These are phyloP conservation scores for Pantherophis guttatus DNA, from an alignment of 2,113 vertebrate genomes.

Conservation along the genomic window DNA sequence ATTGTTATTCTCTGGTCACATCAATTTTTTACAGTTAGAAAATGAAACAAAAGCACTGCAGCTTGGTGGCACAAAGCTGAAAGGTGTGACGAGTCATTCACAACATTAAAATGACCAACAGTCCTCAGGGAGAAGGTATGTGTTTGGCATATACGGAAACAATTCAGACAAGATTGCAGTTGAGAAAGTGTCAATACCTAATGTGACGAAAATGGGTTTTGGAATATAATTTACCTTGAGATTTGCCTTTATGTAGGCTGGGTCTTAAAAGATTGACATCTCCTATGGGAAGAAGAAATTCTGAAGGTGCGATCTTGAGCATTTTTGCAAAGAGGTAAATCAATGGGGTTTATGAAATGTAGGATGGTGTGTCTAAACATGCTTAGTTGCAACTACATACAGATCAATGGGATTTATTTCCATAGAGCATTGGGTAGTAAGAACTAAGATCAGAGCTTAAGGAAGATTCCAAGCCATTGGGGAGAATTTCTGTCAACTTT, in stretches of 20 bases:
- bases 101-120: slow-evolving; percentile 34
- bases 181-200: slow-evolving; percentile 44
- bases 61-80: slow-evolving; percentile 40
- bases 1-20: slow-evolving; percentile 38
- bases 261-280: slow-evolving; percentile 15
- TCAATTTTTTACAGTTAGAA: slow-evolving; percentile 27
- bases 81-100: slow-evolving; percentile 54
- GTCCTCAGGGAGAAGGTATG: slow-evolving; percentile 29
- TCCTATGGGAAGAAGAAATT: background rate
- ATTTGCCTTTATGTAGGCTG: slow-evolving; percentile 32
- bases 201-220: slow-evolving; percentile 34
- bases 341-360: background rate
- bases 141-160: slow-evolving; percentile 29
- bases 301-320: background rate
- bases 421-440: background rate
- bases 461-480: background rate
- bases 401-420: background rate
- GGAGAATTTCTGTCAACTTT: background rate
- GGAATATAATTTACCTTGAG: slow-evolving; percentile 28
- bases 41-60: slow-evolving; percentile 16
- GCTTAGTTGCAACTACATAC: background rate
- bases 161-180: slow-evolving; percentile 28
- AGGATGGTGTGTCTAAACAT: background rate
- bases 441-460: background rate
- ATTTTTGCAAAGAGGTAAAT: background rate